A percentile compares a stretch with the other conserved stretches of the same genome.
phyloP scores from a whole-genome alignment of 2,113 vertebrate species.

The Nansenia antarctica region DNA sequence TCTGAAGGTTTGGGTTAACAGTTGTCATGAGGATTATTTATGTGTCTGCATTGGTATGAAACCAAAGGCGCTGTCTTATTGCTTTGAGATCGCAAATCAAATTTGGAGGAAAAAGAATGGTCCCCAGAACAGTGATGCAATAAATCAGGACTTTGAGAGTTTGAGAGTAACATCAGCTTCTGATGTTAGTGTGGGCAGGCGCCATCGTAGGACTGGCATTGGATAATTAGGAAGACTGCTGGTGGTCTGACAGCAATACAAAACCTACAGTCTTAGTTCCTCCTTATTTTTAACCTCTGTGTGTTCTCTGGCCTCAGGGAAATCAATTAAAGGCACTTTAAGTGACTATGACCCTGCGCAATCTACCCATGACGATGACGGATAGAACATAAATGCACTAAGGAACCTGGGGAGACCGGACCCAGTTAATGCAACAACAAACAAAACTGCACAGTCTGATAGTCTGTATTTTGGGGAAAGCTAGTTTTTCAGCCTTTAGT shows the following conservation, averaged over 20 bases:
- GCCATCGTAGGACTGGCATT: constrained; percentile 61
- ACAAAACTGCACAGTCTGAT: constrained; percentile 51
- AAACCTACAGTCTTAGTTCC: constrained; percentile 46
- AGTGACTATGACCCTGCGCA: constrained; percentile 32
- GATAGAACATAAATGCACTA: constrained; percentile 35
- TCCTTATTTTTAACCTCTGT: constrained; percentile 29
- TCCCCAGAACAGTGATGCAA: constrained; percentile 48
- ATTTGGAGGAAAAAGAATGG: constrained; percentile 68
- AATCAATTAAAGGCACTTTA: constrained; percentile 50
- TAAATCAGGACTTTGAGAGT: constrained; percentile 17
- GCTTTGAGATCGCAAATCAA: constrained; percentile 64
- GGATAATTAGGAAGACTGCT: constrained; percentile 45
- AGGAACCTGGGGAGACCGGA: neutral
- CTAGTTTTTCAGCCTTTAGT: too few relatives aligned
- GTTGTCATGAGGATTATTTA: too few relatives aligned
- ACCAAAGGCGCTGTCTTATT: too few relatives aligned
- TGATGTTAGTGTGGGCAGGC: constrained; percentile 50
- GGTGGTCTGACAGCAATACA: constrained; percentile 38
- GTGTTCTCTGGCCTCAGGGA: constrained; percentile 19
- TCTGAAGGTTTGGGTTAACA: too few relatives aligned
- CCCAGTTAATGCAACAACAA: constrained; percentile 57
- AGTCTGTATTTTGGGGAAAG: constrained; percentile 29
- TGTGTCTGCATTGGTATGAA: too few relatives aligned
- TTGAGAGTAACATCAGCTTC: constrained; percentile 28
- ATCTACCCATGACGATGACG: constrained; percentile 33